phyloP scores from a whole-genome alignment of 2,888 invertebrate species.

The Galerucella pusilla region DNA sequence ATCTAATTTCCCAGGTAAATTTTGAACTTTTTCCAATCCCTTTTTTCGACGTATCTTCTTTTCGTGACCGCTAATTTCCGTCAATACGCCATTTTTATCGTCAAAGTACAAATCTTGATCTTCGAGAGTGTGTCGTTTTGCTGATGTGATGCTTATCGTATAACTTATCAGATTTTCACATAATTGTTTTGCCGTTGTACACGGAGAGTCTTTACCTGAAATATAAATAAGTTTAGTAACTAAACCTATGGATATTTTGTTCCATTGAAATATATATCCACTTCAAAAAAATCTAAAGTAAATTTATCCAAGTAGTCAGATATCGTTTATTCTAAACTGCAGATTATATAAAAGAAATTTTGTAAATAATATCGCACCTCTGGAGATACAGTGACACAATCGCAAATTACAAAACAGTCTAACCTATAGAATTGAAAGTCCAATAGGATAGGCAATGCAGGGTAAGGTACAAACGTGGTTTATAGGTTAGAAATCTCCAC shows the following conservation, averaged over 20 bases:
- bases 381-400: no score
- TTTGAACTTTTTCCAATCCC: slow-evolving; percentile 76
- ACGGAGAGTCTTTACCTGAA: slow-evolving; percentile 68
- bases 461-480: no score
- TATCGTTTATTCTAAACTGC: no score
- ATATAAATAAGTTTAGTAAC: not conserved
- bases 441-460: no score
- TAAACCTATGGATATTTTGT: not conserved
- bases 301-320: no score
- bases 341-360: no score
- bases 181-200: slow-evolving; percentile 72
- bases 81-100: slow-evolving; percentile 68
- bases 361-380: no score
- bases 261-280: not conserved
- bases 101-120: slow-evolving; percentile 81
- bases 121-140: slow-evolving; percentile 84
- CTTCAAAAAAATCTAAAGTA: not conserved
- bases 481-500: no score
- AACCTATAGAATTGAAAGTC: no score
- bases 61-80: slow-evolving; percentile 72
- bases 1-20: slow-evolving; percentile 87
- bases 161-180: slow-evolving; percentile 83
- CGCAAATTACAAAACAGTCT: no score
- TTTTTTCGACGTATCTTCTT: slow-evolving; percentile 76
- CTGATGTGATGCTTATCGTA: slow-evolving; percentile 81